phyloP scores from a whole-genome alignment of 2,113 vertebrate species.

The Spheniscus mendiculus region DNA sequence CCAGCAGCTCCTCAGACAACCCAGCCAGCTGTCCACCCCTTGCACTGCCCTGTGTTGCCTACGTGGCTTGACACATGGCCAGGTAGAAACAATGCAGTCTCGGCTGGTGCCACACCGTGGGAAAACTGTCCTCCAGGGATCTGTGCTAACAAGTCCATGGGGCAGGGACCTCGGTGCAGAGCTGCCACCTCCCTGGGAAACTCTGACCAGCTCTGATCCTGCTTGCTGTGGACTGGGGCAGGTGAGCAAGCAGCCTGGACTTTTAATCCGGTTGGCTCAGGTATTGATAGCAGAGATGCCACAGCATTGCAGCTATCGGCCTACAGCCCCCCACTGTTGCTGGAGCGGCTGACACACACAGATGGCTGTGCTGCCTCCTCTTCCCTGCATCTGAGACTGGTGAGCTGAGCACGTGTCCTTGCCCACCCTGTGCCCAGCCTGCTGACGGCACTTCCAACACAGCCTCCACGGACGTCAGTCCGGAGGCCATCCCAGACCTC shows the following conservation, averaged over 20 bases:
- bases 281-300: background rate
- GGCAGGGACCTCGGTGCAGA: rapidly evolving
- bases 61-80: background rate
- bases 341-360: background rate
- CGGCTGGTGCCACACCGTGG: rapidly evolving
- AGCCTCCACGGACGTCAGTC: rapidly evolving
- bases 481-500: background rate
- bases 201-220: background rate
- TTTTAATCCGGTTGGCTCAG: rapidly evolving
- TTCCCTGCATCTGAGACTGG: rapidly evolving
- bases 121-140: background rate
- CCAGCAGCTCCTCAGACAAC: background rate
- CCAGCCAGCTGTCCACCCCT: background rate
- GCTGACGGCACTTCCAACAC: background rate
- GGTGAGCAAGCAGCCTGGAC: background rate
- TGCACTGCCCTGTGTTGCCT: rapidly evolving
- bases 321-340: background rate
- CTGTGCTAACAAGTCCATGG: background rate
- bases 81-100: background rate
- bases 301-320: background rate
- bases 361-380: background rate
- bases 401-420: rapidly evolving
- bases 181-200: background rate
- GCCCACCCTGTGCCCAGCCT: background rate
- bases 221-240: background rate